phyloP scores from a whole-genome alignment of 2,113 vertebrate species.

The Mola mola region DNA sequence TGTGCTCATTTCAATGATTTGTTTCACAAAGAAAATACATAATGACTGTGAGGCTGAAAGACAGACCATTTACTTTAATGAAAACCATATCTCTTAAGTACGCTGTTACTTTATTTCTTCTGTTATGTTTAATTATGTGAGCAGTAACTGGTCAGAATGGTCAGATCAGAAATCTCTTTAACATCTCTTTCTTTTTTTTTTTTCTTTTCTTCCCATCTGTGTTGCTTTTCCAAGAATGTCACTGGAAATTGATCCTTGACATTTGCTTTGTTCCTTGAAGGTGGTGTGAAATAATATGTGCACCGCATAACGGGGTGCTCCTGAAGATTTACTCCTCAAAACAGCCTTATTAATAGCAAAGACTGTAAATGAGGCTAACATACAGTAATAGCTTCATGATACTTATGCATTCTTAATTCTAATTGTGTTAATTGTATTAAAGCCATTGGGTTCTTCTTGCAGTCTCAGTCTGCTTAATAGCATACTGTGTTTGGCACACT shows the following conservation, averaged over 20 bases:
- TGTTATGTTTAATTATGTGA: slow-evolving; percentile 14
- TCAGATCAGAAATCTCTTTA: slow-evolving; percentile 13
- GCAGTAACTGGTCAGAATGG: slow-evolving; percentile 29
- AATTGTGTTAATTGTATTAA: too few species aligned
- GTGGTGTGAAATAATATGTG: slow-evolving; percentile 5
- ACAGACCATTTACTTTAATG: slow-evolving; percentile 31
- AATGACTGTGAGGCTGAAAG: slow-evolving; percentile 32
- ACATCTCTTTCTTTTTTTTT: neutral
- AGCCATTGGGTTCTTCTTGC: neutral
- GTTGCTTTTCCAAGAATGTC: slow-evolving; percentile 16
- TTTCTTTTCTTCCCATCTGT: slow-evolving; percentile 3
- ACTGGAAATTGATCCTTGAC: slow-evolving; percentile 9
- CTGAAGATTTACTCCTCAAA: neutral
- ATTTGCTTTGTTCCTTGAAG: slow-evolving; percentile 1
- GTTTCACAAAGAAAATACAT: slow-evolving; percentile 19
- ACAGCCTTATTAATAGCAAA: neutral
- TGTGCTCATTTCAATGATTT: slow-evolving; percentile 26
- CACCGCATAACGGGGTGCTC: neutral
- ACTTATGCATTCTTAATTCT: neutral
- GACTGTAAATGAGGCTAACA: neutral
- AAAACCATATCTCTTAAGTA: neutral
- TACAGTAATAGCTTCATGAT: neutral
- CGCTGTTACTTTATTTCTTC: neutral
- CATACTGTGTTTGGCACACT: neutral
- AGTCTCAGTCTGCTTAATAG: neutral